These are phyloP conservation scores for Ceyx cyanopectus DNA, from an alignment of 2,113 vertebrate genomes.

Conservation along the genomic window DNA sequence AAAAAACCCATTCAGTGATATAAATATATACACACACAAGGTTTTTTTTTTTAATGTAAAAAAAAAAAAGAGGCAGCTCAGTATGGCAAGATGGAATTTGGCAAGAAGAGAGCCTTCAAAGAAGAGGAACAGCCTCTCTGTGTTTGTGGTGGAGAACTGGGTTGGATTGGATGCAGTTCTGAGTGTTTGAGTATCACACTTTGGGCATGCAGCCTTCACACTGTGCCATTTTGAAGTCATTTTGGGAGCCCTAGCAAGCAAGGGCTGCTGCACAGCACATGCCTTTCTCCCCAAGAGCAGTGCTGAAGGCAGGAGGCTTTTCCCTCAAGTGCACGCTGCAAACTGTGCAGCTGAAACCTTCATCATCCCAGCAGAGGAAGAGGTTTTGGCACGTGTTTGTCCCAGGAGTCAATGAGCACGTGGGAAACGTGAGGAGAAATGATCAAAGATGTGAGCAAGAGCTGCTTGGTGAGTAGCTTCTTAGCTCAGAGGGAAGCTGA, in stretches of 20 bases:
- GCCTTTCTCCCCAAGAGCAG: not conserved
- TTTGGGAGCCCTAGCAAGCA: conserved; percentile 15
- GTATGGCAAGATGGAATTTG: conserved; percentile 63
- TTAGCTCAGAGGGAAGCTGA: not conserved
- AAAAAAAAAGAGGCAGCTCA: not conserved
- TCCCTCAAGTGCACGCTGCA: not conserved
- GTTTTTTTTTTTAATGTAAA: not conserved
- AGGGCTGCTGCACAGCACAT: conserved; percentile 61
- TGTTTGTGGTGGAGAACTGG: conserved; percentile 55
- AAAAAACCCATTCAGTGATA: conserved; percentile 35
- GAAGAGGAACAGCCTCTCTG: conserved; percentile 44
- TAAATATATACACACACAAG: conserved; percentile 57
- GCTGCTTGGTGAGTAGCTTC: not conserved
- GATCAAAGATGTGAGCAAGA: not conserved
- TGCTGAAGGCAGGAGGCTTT: conserved; percentile 13
- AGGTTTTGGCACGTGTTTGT: not conserved
- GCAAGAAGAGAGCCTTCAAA: conserved; percentile 65
- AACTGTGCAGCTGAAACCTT: conserved; percentile 41
- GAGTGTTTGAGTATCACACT: conserved; percentile 58
- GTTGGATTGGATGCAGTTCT: conserved; percentile 64
- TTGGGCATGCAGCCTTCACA: conserved; percentile 43
- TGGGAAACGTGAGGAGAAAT: not conserved
- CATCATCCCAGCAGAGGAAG: conserved; percentile 24
- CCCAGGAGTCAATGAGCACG: not conserved
- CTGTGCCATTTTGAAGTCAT: conserved; percentile 63